Conservation (phyloP, 2,113 vertebrate genomes). For the Cryptoleucopteryx plumbea region DNA sequence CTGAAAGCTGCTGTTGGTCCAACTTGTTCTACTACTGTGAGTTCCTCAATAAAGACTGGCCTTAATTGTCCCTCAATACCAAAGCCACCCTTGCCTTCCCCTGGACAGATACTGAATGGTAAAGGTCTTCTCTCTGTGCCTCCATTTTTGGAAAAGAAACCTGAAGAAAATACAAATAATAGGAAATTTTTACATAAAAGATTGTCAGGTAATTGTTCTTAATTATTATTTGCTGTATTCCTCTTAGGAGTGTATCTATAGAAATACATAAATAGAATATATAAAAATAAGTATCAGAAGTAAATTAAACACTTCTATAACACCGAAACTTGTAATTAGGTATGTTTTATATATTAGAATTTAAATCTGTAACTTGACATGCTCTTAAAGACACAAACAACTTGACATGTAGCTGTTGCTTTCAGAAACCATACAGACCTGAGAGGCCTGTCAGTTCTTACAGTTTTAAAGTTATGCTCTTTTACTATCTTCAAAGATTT, state of each 20-base stretch:
- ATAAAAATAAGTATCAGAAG: not conserved
- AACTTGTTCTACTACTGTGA: slow-evolving; percentile 93
- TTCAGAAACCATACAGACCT: not conserved
- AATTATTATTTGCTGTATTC: not conserved
- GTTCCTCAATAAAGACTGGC: slow-evolving; percentile 95
- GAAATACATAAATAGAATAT: not conserved
- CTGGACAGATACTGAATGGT: slow-evolving; percentile 95
- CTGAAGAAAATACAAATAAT: slow-evolving; percentile 88
- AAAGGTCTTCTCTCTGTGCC: slow-evolving; percentile 89
- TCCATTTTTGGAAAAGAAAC: slow-evolving; percentile 87
- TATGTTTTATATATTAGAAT: not conserved
- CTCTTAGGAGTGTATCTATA: not conserved
- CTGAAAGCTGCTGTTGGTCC: slow-evolving; percentile 85
- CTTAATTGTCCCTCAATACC: slow-evolving; percentile 99
- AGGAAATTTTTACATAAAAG: slow-evolving; percentile 93
- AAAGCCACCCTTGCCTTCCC: slow-evolving; percentile 96
- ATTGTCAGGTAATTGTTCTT: slow-evolving; percentile 83
- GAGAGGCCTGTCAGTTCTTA: not conserved
- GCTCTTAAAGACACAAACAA: not conserved
- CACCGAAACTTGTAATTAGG: not conserved
- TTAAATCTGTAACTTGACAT: not conserved
- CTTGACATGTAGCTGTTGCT: not conserved
- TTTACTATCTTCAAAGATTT: not conserved
- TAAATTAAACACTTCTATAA: not conserved
- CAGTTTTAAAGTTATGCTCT: not conserved